phyloP scores from a whole-genome alignment of 2,888 invertebrate genomes.

The Phrixothrix hirtus region DNA sequence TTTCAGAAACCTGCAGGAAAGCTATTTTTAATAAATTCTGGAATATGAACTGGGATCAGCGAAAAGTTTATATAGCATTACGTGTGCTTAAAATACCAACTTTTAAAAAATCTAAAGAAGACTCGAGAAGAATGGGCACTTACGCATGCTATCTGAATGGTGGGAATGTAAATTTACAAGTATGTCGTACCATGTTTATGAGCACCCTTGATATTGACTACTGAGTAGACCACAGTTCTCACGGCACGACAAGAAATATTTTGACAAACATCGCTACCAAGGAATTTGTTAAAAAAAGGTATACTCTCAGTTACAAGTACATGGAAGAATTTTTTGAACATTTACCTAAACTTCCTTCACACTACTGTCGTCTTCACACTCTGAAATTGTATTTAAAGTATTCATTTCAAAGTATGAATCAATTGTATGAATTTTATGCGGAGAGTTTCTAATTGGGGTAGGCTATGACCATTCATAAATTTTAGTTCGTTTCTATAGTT shows the following conservation, averaged over 20 bases:
- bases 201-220: conserved; percentile 12
- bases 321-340: conserved; percentile 15
- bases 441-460: no score
- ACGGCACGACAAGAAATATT: conserved; percentile 16
- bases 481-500: no score
- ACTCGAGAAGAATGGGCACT: conserved; percentile 1
- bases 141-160: conserved; percentile 8
- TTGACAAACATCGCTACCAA: conserved; percentile 6
- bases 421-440: conserved; percentile 29
- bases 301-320: conserved; percentile 11
- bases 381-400: conserved; percentile 15
- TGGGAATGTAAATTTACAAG: conserved; percentile 9
- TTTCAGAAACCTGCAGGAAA: conserved; percentile 6
- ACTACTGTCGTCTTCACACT: conserved; percentile 12
- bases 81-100: conserved; percentile 1
- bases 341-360: conserved; percentile 18
- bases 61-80: conserved; percentile 1
- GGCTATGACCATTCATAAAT: no score
- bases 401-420: conserved; percentile 22
- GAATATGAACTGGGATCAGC: conserved; percentile 1
- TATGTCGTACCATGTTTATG: conserved; percentile 17
- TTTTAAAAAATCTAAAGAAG: background rate
- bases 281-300: conserved; percentile 11
- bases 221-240: conserved; percentile 16
- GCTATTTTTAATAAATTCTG: no score